A percentile compares a stretch with the other conserved stretches of the same genome.
These are phyloP conservation scores for Myanophis thanlyinensis DNA, from an alignment of 2,113 vertebrate genomes.

Conservation along the genomic window DNA sequence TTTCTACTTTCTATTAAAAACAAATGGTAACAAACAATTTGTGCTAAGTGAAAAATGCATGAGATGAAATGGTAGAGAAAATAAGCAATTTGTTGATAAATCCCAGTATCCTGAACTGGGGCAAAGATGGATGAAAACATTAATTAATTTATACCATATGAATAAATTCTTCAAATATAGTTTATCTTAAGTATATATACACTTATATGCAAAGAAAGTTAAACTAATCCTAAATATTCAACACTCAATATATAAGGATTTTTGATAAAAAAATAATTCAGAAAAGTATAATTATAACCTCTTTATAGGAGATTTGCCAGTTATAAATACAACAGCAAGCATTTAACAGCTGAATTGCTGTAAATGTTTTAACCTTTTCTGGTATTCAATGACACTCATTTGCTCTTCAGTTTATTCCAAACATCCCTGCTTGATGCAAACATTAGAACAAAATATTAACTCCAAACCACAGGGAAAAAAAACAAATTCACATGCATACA, in stretches of 20 bases:
- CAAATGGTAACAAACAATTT: background rate
- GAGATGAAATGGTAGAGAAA: background rate
- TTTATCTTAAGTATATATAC: background rate
- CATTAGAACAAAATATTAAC: background rate
- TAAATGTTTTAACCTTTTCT: background rate
- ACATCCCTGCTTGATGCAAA: background rate
- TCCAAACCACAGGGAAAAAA: background rate
- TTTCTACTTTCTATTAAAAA: background rate
- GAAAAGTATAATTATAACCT: background rate
- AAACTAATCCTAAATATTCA: background rate
- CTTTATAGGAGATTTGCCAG: background rate
- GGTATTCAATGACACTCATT: background rate
- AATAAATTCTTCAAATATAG: background rate
- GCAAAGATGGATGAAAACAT: background rate
- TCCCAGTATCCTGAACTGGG: background rate
- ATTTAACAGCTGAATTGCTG: background rate
- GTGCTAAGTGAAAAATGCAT: background rate
- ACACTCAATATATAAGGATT: background rate
- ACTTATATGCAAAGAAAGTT: background rate
- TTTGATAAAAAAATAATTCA: background rate
- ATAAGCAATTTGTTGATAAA: background rate
- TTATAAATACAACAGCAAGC: background rate
- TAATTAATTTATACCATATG: background rate
- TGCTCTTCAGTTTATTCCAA: background rate
- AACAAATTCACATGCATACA: background rate